Evolutionary conservation across 2,113 vertebrate species (phyloP).

Genomic region (Ranitomeya imitator): DNA sequence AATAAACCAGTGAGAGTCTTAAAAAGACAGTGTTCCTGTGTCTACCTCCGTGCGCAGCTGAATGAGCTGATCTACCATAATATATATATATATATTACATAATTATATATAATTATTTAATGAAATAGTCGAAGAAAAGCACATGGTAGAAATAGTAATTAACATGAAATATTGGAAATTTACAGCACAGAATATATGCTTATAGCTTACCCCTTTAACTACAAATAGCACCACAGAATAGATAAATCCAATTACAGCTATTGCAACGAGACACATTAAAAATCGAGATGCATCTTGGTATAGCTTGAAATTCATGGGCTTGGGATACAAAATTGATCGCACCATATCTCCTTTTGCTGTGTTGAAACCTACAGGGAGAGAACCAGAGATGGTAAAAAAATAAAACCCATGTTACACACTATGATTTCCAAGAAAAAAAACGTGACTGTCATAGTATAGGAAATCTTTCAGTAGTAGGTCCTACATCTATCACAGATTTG

Average conservation of each 20-base stretch:
- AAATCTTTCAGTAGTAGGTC: too few species aligned
- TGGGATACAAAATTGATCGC: conserved; percentile 73
- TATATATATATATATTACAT: too few species aligned
- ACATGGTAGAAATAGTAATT: too few species aligned
- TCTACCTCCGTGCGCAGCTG: too few species aligned
- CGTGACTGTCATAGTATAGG: too few species aligned
- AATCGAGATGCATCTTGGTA: conserved; percentile 74
- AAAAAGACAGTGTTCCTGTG: too few species aligned
- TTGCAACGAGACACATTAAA: conserved; percentile 63
- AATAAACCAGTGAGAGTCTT: too few species aligned
- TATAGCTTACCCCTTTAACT: conserved; percentile 71
- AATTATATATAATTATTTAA: too few species aligned
- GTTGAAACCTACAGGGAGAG: conserved; percentile 66
- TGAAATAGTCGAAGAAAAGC: too few species aligned
- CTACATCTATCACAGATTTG: too few species aligned
- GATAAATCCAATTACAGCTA: conserved; percentile 67
- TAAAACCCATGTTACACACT: neutral
- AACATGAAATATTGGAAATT: neutral
- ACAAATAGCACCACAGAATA: conserved; percentile 66
- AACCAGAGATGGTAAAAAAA: neutral
- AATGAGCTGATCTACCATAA: too few species aligned
- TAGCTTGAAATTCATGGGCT: conserved; percentile 72
- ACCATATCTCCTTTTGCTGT: conserved; percentile 76
- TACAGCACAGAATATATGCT: neutral
- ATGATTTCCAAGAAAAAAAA: too few species aligned